These are phyloP conservation scores for Physeter macrocephalus DNA, from an alignment of 2,113 vertebrate genomes.

Conservation along the genomic window DNA sequence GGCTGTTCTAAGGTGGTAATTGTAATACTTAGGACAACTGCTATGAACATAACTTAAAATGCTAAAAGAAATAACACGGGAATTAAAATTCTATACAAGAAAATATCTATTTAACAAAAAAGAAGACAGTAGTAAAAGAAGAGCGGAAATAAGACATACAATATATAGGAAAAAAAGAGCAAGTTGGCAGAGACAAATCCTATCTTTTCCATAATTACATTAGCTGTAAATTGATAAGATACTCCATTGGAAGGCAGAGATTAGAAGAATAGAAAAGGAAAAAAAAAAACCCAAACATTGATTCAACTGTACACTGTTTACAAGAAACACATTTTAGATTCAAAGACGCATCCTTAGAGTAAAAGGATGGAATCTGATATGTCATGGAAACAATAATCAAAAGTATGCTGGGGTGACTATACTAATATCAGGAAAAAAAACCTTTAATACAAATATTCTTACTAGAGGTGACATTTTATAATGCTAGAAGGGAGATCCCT, in stretches of 20 bases:
- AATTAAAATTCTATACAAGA: background rate
- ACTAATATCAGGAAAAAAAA: background rate
- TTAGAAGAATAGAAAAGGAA: background rate
- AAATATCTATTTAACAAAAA: background rate
- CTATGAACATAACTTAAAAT: background rate
- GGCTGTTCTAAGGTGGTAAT: background rate
- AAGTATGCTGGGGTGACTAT: background rate
- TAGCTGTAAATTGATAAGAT: background rate
- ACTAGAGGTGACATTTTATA: background rate
- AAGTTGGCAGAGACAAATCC: background rate
- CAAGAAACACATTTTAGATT: background rate
- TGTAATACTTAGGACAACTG: background rate
- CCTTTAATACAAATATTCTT: background rate
- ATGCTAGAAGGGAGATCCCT: background rate
- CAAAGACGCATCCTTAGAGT: background rate
- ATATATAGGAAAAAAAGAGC: background rate
- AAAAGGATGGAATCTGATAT: background rate
- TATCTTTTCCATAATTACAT: background rate
- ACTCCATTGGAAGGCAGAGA: background rate
- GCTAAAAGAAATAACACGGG: background rate
- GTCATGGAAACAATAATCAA: background rate
- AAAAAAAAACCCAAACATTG: background rate
- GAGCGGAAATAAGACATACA: background rate
- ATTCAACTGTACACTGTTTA: background rate
- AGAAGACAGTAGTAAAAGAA: background rate